Percentiles rank a stretch among this genome's conserved stretches.
Conservation (phyloP, 1,140 invertebrate genomes). For the Lutraria rhynchaena region DNA sequence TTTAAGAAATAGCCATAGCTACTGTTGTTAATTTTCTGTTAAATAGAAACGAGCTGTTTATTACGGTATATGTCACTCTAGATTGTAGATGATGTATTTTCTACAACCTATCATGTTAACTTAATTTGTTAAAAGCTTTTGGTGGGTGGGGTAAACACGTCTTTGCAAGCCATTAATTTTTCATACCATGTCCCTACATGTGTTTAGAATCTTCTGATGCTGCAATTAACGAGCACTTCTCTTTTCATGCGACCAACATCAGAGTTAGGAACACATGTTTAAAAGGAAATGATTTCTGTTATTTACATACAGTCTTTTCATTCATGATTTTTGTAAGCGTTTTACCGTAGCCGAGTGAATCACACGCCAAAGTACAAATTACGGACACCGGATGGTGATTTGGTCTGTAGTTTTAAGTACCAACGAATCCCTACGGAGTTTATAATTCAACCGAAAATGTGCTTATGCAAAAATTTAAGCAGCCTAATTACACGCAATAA, state of each 20-base stretch:
- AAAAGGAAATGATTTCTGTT: slow-evolving; percentile 9
- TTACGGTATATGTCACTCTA: slow-evolving; percentile 16
- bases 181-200: slow-evolving; percentile 20
- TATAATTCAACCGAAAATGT: too few species aligned
- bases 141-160: slow-evolving; percentile 42
- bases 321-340: slow-evolving; percentile 34
- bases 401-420: neutral
- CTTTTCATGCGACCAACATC: slow-evolving; percentile 41
- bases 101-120: slow-evolving; percentile 24
- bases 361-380: neutral
- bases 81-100: slow-evolving; percentile 25
- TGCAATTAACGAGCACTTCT: slow-evolving; percentile 26
- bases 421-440: too few species aligned
- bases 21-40: slow-evolving; percentile 6
- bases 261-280: slow-evolving; percentile 41
- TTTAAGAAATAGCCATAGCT: too few species aligned
- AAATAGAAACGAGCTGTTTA: slow-evolving; percentile 18
- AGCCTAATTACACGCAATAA: too few species aligned
- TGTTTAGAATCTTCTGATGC: slow-evolving; percentile 14
- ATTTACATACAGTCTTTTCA: slow-evolving; percentile 3
- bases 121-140: slow-evolving; percentile 52
- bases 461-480: too few species aligned
- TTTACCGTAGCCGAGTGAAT: slow-evolving; percentile 29
- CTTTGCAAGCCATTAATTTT: slow-evolving; percentile 33
- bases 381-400: neutral